Conservation (phyloP, 2,797 vertebrate species). For the Poecilia velifera region DNA sequence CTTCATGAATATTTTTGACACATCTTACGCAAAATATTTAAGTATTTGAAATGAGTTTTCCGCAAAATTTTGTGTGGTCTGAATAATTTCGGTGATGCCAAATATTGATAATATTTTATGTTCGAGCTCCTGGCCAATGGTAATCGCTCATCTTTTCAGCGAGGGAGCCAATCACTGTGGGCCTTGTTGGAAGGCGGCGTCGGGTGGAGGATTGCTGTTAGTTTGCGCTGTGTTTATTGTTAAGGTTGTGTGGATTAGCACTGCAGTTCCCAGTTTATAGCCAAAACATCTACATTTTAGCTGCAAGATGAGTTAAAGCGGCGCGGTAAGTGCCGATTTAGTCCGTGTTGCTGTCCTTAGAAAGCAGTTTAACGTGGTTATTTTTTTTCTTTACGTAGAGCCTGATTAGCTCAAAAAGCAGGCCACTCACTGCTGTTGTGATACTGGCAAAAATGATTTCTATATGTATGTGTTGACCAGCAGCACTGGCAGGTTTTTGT, state of each 20-base stretch:
- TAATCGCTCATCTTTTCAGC: constrained; percentile 30
- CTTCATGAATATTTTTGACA: neutral
- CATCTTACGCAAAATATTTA: fast-evolving
- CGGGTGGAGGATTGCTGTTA: constrained; percentile 86
- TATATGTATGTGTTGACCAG: constrained; percentile 13
- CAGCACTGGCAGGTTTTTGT: neutral
- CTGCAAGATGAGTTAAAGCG: constrained; percentile 51
- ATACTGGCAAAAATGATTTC: constrained; percentile 35
- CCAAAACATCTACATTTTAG: constrained; percentile 58
- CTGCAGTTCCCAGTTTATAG: constrained; percentile 76
- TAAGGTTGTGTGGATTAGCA: constrained; percentile 95
- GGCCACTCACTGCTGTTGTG: constrained; percentile 70
- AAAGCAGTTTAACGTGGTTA: constrained; percentile 30
- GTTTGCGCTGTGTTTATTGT: constrained; percentile 89
- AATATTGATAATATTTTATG: constrained; percentile 44
- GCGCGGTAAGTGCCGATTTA: constrained; percentile 53
- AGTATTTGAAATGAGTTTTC: fast-evolving
- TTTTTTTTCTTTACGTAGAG: constrained; percentile 39
- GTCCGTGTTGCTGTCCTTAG: constrained; percentile 6
- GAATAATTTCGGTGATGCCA: neutral
- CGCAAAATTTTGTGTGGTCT: fast-evolving
- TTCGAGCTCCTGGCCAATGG: constrained; percentile 66
- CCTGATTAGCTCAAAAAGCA: constrained; percentile 71
- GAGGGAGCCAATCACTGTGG: constrained; percentile 71
- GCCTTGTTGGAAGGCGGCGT: constrained; percentile 77